A percentile compares a stretch with the other conserved stretches of the same genome.
Conservation (phyloP, 2,888 invertebrate species). For the Papilio demoleus region DNA sequence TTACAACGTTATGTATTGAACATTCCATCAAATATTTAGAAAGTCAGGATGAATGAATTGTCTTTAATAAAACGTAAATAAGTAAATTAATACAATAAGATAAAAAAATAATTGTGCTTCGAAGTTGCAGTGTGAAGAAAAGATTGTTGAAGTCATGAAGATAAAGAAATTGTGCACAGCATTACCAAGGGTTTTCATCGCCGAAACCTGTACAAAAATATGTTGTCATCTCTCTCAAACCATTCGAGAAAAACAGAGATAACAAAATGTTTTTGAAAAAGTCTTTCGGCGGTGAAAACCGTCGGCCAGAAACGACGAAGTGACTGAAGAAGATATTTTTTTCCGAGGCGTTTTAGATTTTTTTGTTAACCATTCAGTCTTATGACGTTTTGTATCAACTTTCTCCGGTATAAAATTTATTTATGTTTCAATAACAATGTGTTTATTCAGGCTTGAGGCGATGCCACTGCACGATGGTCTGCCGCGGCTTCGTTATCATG, state of each 20-base stretch:
- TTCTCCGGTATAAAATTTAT: conserved; percentile 50
- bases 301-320: conserved; percentile 42
- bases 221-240: not conserved
- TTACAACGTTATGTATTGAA: no score
- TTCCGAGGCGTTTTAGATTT: conserved; percentile 58
- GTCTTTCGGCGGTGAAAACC: not conserved
- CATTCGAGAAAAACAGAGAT: not conserved
- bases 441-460: conserved; percentile 95
- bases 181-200: conserved; percentile 29
- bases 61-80: no score
- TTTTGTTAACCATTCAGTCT: conserved; percentile 79
- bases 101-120: conserved; percentile 16
- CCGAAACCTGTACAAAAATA: not conserved
- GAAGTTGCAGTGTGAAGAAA: not conserved
- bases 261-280: not conserved
- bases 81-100: not conserved
- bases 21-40: no score
- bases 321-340: conserved; percentile 54
- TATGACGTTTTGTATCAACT: conserved; percentile 74
- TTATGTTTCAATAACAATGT: conserved; percentile 50
- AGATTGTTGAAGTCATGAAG: not conserved
- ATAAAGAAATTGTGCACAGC: conserved; percentile 44
- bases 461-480: conserved; percentile 98
- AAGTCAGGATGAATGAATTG: no score
- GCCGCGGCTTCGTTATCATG: conserved; percentile 98